phyloP scores from a whole-genome alignment of 2,888 invertebrate genomes.

The Bursaphelenchus okinawaensis region DNA sequence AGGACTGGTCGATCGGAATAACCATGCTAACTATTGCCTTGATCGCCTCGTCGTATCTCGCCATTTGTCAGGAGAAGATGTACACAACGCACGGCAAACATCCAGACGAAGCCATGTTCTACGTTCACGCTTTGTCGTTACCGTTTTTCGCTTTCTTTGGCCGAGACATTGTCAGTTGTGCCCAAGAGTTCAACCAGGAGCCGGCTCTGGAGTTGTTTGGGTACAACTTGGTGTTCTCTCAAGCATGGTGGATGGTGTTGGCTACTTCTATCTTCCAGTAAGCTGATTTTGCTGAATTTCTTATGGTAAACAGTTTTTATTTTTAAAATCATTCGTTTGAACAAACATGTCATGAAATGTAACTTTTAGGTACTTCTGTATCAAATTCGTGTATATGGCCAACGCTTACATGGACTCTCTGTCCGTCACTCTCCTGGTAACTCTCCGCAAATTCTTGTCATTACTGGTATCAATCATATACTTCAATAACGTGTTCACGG shows the following conservation, averaged over 20 bases:
- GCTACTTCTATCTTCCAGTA: constrained; percentile 46
- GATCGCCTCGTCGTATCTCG: constrained; percentile 77
- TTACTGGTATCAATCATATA: constrained; percentile 85
- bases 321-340: no score
- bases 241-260: constrained; percentile 48
- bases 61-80: constrained; percentile 61
- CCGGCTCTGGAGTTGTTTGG: constrained; percentile 22
- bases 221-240: constrained; percentile 29
- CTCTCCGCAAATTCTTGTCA: constrained; percentile 87
- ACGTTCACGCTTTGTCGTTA: constrained; percentile 75
- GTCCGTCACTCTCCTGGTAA: constrained; percentile 66
- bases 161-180: constrained; percentile 73
- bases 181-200: constrained; percentile 67
- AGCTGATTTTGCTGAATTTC: constrained; percentile 12
- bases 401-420: constrained; percentile 70
- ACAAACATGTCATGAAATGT: constrained; percentile 6
- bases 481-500: constrained; percentile 87
- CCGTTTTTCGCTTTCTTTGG: constrained; percentile 79
- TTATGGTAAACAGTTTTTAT: constrained; percentile 1
- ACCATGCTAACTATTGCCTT: constrained; percentile 76
- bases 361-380: constrained; percentile 73
- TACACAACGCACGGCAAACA: constrained; percentile 73
- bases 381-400: constrained; percentile 84
- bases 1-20: constrained; percentile 52
- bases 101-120: constrained; percentile 67